Percentiles rank a stretch among this genome's conserved stretches.
These are phyloP conservation scores for Temnothorax ravouxi DNA, from an alignment of 2,888 invertebrate genomes.

Conservation along the genomic window DNA sequence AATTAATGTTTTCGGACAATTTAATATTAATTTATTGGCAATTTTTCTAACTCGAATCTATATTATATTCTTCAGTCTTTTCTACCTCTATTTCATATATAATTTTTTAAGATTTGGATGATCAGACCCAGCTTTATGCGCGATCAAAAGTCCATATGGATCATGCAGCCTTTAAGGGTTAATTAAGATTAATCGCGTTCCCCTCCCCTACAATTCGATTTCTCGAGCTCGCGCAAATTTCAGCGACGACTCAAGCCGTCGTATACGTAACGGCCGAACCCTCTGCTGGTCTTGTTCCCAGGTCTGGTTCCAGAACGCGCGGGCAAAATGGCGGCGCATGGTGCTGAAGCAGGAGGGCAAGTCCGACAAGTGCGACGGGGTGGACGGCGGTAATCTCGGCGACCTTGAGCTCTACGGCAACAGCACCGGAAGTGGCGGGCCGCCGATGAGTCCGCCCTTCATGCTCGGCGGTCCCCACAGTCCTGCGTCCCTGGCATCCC, in stretches of 20 bases:
- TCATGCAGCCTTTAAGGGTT: too few species aligned
- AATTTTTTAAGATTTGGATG: too few species aligned
- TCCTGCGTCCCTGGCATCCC: slow-evolving; percentile 91
- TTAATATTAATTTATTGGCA: too few species aligned
- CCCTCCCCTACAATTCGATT: too few species aligned
- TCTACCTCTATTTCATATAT: too few species aligned
- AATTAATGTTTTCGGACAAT: too few species aligned
- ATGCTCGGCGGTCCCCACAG: slow-evolving; percentile 90
- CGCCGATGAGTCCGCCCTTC: slow-evolving; percentile 91
- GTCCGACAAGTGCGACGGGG: slow-evolving; percentile 90
- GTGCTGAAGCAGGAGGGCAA: slow-evolving; percentile 93
- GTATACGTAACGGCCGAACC: not conserved
- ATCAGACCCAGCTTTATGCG: too few species aligned
- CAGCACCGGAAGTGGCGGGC: slow-evolving; percentile 90
- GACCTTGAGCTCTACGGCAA: slow-evolving; percentile 87
- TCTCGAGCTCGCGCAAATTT: too few species aligned
- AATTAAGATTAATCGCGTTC: too few species aligned
- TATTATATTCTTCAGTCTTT: too few species aligned
- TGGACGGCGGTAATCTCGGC: slow-evolving; percentile 88
- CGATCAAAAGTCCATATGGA: too few species aligned
- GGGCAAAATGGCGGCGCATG: slow-evolving; percentile 97
- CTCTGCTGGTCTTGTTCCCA: slow-evolving; percentile 87
- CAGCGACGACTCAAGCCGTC: not conserved
- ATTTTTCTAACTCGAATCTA: too few species aligned
- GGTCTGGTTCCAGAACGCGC: slow-evolving; percentile 98